A percentile compares a stretch with the other conserved stretches of the same genome.
Conservation (phyloP, 2,888 invertebrate species). For the Gortyna flavago region DNA sequence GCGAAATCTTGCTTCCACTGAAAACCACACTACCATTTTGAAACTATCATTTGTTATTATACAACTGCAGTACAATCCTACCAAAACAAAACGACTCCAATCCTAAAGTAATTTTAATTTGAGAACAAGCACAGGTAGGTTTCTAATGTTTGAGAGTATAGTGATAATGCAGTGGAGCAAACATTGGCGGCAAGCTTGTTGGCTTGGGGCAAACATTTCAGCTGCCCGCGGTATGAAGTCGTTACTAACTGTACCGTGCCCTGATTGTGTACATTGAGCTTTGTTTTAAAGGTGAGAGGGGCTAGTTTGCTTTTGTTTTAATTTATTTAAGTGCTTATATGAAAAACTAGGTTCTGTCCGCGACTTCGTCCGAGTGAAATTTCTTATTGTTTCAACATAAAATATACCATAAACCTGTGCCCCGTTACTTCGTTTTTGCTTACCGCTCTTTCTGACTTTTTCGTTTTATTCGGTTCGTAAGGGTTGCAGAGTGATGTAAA, state of each 20-base stretch:
- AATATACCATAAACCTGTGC: too few relatives aligned
- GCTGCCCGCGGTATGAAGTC: slow-evolving; percentile 66
- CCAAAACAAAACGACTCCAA: slow-evolving; percentile 14
- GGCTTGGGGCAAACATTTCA: slow-evolving; percentile 69
- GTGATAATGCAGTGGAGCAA: slow-evolving; percentile 57
- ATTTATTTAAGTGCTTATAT: not conserved
- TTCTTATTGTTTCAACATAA: too few relatives aligned
- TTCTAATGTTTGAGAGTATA: slow-evolving; percentile 48
- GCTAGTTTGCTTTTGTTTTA: slow-evolving; percentile 3
- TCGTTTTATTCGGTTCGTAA: too few relatives aligned
- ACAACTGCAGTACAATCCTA: not conserved
- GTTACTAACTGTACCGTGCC: slow-evolving; percentile 63
- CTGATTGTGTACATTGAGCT: slow-evolving; percentile 47
- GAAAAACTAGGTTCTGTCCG: too few relatives aligned
- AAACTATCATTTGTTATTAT: not conserved
- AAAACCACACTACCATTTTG: not conserved
- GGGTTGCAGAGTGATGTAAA: too few relatives aligned
- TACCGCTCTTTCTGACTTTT: too few relatives aligned
- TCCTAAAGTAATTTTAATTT: slow-evolving; percentile 42
- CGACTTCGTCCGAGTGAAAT: too few relatives aligned
- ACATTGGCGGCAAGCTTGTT: slow-evolving; percentile 59
- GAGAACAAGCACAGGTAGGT: slow-evolving; percentile 28
- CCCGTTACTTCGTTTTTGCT: too few relatives aligned
- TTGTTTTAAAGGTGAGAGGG: slow-evolving; percentile 6
- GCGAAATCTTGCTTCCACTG: not conserved